Conservation (phyloP, 2,113 vertebrate genomes). For the Hirundichthys speculiger region DNA sequence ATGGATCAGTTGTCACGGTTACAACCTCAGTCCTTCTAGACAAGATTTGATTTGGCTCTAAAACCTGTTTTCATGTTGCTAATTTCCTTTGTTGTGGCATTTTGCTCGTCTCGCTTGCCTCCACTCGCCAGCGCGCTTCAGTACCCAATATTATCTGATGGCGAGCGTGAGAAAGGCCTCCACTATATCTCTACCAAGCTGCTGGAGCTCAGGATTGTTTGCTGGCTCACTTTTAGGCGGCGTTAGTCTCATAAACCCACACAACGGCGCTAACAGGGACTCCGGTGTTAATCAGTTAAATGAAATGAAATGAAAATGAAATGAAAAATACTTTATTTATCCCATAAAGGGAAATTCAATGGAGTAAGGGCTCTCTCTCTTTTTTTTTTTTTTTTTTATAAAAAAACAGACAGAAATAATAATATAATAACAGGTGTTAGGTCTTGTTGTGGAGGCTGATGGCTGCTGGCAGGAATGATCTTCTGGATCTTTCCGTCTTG, state of each 20-base stretch:
- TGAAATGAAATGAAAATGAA: too few relatives aligned
- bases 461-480: too few relatives aligned
- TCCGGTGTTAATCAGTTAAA: slow-evolving; percentile 19
- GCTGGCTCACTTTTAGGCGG: slow-evolving; percentile 39
- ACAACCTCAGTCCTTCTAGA: not conserved
- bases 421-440: too few relatives aligned
- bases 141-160: slow-evolving; percentile 44
- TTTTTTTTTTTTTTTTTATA: too few relatives aligned
- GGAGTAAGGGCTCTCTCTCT: too few relatives aligned
- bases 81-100: slow-evolving; percentile 50
- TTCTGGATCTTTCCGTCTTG: too few relatives aligned
- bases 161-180: slow-evolving; percentile 36
- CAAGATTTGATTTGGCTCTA: slow-evolving; percentile 23
- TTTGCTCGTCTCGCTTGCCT: slow-evolving; percentile 33
- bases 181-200: slow-evolving; percentile 59
- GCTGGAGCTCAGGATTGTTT: slow-evolving; percentile 38
- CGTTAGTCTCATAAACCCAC: slow-evolving; percentile 51
- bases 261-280: slow-evolving; percentile 19
- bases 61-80: slow-evolving; percentile 32
- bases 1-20: not conserved
- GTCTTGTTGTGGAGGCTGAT: too few relatives aligned
- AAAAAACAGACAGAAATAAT: too few relatives aligned
- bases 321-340: too few relatives aligned
- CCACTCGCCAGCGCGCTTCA: slow-evolving; percentile 53
- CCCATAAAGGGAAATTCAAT: too few relatives aligned